Evolutionary conservation across 2,797 vertebrate genomes (phyloP).

Genomic region (Myoxocephalus aenaeus): DNA sequence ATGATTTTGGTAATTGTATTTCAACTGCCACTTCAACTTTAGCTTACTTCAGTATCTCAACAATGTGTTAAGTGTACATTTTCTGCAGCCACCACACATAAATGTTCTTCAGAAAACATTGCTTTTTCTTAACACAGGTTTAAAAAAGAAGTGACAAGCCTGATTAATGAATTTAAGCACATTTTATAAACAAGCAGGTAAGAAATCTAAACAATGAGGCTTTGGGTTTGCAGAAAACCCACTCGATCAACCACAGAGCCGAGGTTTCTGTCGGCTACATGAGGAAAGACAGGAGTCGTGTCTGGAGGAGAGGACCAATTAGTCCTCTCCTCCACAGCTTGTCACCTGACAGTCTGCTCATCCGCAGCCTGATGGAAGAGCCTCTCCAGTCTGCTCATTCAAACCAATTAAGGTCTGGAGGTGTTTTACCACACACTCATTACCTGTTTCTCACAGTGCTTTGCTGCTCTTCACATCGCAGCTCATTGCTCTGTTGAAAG

Average conservation of each 20-base stretch:
- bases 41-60: background rate
- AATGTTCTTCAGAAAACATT: background rate
- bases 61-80: background rate
- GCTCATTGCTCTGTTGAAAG: slow-evolving; percentile 50
- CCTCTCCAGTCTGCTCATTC: slow-evolving; percentile 73
- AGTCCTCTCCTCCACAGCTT: slow-evolving; percentile 60
- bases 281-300: slow-evolving; percentile 38
- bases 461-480: slow-evolving; percentile 55
- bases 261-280: slow-evolving; percentile 41
- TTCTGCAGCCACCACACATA: background rate
- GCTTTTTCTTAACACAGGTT: background rate
- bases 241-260: slow-evolving; percentile 28
- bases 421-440: slow-evolving; percentile 77
- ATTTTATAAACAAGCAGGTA: slow-evolving; percentile 18
- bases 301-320: slow-evolving; percentile 73
- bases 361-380: slow-evolving; percentile 71
- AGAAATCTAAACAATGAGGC: slow-evolving; percentile 33
- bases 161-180: background rate
- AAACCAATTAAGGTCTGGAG: slow-evolving; percentile 77
- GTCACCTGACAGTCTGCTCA: slow-evolving; percentile 77
- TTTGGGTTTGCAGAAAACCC: slow-evolving; percentile 27
- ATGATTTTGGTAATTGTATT: background rate
- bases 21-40: background rate
- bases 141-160: background rate
- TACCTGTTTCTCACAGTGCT: slow-evolving; percentile 64